A percentile compares a stretch with the other conserved stretches of the same genome.
phyloP scores from a whole-genome alignment of 2,797 vertebrate genomes.

The Parambassis ranga region DNA sequence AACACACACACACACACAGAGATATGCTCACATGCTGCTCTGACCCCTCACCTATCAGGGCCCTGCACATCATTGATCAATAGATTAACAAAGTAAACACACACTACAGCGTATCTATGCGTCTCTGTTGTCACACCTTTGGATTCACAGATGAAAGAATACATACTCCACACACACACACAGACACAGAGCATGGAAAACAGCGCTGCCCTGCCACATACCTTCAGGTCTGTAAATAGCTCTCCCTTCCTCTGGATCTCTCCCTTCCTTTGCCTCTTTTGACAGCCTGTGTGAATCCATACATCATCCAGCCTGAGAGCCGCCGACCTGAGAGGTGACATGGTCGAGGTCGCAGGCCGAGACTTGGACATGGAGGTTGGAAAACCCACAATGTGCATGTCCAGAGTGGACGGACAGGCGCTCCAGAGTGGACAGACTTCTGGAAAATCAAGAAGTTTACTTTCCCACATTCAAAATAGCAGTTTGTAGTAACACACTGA shows the following conservation, averaged over 20 bases:
- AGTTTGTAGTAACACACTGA: too few species aligned
- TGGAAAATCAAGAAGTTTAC: too few species aligned
- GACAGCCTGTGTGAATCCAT: conserved; percentile 46
- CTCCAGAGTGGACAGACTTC: too few species aligned
- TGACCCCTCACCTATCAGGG: conserved; percentile 23
- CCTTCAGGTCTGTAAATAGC: conserved; percentile 55
- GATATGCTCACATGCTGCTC: conserved; percentile 2
- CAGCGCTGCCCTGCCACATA: conserved; percentile 33
- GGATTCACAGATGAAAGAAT: conserved; percentile 31
- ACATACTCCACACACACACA: not conserved
- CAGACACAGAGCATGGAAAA: conserved; percentile 9
- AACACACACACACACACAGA: conserved; percentile 5
- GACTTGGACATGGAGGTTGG: not conserved
- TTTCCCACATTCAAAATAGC: too few species aligned
- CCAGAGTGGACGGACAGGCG: not conserved
- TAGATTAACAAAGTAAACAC: conserved; percentile 59
- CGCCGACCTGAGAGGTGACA: conserved; percentile 37
- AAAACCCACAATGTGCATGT: not conserved
- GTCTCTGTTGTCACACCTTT: conserved; percentile 52
- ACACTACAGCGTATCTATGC: conserved; percentile 49
- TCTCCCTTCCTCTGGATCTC: conserved; percentile 39
- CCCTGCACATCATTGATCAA: conserved; percentile 23
- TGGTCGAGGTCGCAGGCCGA: conserved; percentile 27
- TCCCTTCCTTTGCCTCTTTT: conserved; percentile 43
- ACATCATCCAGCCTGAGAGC: conserved; percentile 33